Conservation (phyloP, 2,113 vertebrate species). For the Cepphus grylle region DNA sequence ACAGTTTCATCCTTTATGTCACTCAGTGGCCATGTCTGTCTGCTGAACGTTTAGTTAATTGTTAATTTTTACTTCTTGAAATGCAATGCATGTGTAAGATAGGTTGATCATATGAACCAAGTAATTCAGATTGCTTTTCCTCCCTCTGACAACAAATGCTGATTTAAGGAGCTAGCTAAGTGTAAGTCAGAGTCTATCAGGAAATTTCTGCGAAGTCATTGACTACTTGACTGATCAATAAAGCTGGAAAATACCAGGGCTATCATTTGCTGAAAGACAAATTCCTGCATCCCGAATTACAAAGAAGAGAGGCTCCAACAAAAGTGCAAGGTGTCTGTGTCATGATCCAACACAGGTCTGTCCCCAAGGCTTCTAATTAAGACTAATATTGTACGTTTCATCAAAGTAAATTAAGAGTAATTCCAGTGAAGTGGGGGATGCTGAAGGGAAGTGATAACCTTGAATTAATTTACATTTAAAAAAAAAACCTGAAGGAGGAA, state of each 20-base stretch:
- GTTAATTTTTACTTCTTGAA: background rate
- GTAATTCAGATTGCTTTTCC: background rate
- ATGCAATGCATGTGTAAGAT: accelerated
- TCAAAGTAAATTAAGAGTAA: constrained; percentile 31
- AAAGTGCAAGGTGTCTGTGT: background rate
- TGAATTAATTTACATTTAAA: constrained; percentile 35
- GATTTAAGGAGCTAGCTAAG: background rate
- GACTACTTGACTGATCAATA: background rate
- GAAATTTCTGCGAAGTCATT: background rate
- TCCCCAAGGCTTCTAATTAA: constrained; percentile 24
- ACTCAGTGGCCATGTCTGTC: background rate
- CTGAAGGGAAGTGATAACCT: constrained; percentile 16
- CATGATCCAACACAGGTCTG: background rate
- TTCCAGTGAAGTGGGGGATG: background rate
- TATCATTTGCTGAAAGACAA: background rate
- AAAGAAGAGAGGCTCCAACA: background rate
- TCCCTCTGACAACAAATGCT: background rate
- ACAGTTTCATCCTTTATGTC: background rate
- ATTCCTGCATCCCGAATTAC: background rate
- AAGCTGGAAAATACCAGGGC: background rate
- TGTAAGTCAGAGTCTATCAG: background rate
- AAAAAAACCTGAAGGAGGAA: background rate
- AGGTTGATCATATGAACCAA: background rate
- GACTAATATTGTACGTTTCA: background rate
- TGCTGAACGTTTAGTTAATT: background rate